Evolutionary conservation across 2,113 vertebrate species (phyloP).

Genomic region (Rhagologus leucostigma): DNA sequence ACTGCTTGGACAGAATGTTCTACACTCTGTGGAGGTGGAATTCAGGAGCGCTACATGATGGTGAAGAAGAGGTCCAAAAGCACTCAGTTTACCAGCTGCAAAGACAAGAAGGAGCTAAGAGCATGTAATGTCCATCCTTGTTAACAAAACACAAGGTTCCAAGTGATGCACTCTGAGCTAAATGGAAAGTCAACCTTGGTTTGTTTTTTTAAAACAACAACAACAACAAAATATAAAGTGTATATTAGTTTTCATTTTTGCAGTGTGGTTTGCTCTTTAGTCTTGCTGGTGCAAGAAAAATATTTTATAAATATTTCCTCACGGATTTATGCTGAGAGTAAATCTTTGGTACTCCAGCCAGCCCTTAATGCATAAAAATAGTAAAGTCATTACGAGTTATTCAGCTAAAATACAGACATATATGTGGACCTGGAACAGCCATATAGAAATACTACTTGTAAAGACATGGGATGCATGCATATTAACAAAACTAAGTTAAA

Average conservation of each 20-base stretch:
- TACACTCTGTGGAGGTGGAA: conserved; percentile 90
- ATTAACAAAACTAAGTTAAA: conserved; percentile 2
- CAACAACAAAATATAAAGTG: conserved; percentile 41
- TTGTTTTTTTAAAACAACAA: conserved; percentile 62
- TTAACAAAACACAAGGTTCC: conserved; percentile 73
- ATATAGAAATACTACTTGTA: conserved; percentile 50
- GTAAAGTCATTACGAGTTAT: conserved; percentile 10
- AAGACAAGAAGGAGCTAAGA: conserved; percentile 96
- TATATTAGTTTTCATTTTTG: conserved; percentile 77
- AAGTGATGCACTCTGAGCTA: conserved; percentile 71
- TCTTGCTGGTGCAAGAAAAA: conserved; percentile 73
- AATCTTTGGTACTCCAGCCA: conserved; percentile 43
- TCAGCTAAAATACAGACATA: conserved; percentile 36
- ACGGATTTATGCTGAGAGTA: conserved; percentile 46
- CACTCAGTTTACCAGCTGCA: conserved; percentile 91
- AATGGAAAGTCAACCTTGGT: conserved; percentile 75
- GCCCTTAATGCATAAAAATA: conserved; percentile 62
- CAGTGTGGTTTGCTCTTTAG: conserved; percentile 73
- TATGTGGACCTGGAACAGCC: conserved; percentile 49
- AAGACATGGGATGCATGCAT: conserved; percentile 55
- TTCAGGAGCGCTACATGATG: conserved; percentile 94
- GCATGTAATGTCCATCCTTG: conserved; percentile 96
- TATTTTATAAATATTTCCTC: conserved; percentile 71
- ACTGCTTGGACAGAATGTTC: conserved; percentile 94
- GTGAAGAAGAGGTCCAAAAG: conserved; percentile 94